Percentiles rank a stretch among this genome's conserved stretches.
Evolutionary conservation across 2,797 vertebrate genomes (phyloP).

Genomic region (Acanthiza pusilla): DNA sequence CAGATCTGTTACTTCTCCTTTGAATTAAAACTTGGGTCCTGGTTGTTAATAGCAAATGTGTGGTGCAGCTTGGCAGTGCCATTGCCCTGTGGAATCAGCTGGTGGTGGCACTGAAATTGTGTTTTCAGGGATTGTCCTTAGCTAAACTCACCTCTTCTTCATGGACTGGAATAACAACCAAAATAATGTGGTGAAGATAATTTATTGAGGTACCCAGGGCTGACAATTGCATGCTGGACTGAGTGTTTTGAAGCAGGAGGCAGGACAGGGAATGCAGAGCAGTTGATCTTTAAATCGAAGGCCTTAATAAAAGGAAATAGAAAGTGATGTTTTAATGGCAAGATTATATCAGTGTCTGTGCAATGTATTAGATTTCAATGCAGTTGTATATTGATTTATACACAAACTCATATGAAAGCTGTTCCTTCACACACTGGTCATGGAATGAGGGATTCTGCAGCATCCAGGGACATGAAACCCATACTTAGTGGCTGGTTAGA

Average conservation of each 20-base stretch:
- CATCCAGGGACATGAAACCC: background rate
- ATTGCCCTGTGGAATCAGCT: background rate
- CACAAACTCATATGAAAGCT: background rate
- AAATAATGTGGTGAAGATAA: background rate
- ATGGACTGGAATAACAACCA: background rate
- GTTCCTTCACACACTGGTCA: background rate
- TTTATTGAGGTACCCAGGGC: background rate
- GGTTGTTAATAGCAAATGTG: background rate
- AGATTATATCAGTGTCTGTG: background rate
- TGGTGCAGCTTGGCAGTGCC: background rate
- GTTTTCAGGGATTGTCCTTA: background rate
- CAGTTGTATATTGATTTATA: conserved; percentile 7
- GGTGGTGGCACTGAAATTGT: background rate
- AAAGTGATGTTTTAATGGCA: background rate
- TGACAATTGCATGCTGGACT: background rate
- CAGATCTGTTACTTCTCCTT: background rate
- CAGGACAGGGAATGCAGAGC: background rate
- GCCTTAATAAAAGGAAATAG: background rate
- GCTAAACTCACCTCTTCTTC: background rate
- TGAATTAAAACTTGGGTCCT: background rate
- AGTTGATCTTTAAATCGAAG: background rate
- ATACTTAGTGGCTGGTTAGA: background rate
- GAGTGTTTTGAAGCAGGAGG: background rate
- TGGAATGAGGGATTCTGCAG: background rate
- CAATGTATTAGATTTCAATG: background rate